Percentiles rank a stretch among this genome's conserved stretches.
These are phyloP conservation scores for Neogale vison DNA, from an alignment of 2,113 vertebrate genomes.

Conservation along the genomic window DNA sequence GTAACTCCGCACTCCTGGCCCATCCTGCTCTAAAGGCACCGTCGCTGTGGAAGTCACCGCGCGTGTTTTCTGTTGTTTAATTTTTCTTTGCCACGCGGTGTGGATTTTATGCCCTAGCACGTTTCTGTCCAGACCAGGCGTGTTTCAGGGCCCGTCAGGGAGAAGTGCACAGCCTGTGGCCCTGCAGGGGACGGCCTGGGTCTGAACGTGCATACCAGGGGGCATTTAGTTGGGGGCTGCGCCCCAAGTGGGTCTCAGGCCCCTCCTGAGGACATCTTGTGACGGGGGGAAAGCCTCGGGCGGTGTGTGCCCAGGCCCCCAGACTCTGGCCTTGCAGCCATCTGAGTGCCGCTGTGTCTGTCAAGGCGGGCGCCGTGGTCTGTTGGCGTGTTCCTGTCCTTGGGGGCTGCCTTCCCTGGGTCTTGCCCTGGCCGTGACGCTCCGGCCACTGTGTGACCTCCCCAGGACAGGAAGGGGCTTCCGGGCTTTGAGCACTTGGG, in stretches of 20 bases:
- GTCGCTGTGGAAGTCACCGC: accelerated
- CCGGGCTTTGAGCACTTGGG: background rate
- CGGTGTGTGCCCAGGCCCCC: accelerated
- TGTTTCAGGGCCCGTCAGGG: accelerated
- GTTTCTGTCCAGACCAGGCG: background rate
- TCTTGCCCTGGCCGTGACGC: no score
- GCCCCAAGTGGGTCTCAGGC: accelerated
- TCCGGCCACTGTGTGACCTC: accelerated
- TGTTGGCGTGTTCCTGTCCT: accelerated
- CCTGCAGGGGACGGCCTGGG: background rate
- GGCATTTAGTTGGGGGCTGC: no score
- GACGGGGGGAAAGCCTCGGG: background rate
- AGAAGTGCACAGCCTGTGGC: background rate
- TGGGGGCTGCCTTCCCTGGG: no score
- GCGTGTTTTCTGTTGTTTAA: accelerated
- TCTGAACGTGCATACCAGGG: accelerated
- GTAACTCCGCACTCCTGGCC: accelerated
- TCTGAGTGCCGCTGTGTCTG: accelerated
- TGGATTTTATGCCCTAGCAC: accelerated
- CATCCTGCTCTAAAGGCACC: accelerated
- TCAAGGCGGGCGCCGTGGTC: accelerated
- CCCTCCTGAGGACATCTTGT: background rate
- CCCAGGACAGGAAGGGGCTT: accelerated
- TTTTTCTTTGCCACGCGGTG: accelerated
- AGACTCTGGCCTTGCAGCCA: background rate